Evolutionary conservation across 2,113 vertebrate genomes (phyloP).

Genomic region (Laticauda laticaudata): DNA sequence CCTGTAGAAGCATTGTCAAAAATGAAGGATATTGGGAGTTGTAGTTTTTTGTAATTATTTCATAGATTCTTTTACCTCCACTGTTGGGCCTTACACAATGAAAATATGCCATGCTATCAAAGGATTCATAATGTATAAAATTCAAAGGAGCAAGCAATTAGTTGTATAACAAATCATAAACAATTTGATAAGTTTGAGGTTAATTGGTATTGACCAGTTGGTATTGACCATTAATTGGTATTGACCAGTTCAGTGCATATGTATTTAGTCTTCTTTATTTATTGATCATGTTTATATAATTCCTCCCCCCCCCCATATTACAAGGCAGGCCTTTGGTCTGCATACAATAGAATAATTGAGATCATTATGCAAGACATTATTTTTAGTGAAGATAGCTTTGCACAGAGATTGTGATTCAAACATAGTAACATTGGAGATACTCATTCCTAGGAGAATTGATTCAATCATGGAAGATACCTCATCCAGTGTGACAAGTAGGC

Average conservation of each 20-base stretch:
- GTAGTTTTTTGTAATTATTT: not conserved
- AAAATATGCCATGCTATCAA: not conserved
- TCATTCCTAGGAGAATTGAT: not conserved
- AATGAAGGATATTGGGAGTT: not conserved
- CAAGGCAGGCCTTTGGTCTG: not conserved
- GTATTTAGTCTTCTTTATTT: not conserved
- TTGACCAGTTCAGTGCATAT: not conserved
- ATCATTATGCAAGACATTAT: not conserved
- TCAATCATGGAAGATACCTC: no score
- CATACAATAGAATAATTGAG: not conserved
- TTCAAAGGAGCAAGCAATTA: no score
- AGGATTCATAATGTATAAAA: not conserved
- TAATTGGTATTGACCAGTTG: not conserved
- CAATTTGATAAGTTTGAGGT: not conserved
- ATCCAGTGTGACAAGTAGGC: not conserved
- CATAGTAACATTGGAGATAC: no score
- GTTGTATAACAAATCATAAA: not conserved
- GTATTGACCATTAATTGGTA: not conserved
- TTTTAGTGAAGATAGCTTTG: not conserved
- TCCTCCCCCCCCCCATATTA: accelerated
- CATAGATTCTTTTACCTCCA: not conserved
- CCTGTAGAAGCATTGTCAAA: not conserved
- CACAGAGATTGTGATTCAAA: not conserved
- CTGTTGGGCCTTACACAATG: not conserved
- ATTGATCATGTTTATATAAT: not conserved